These are phyloP conservation scores for Paracentrotus lividus DNA, from an alignment of 53 echinoderm and acorn worm genomes.

Conservation along the genomic window DNA sequence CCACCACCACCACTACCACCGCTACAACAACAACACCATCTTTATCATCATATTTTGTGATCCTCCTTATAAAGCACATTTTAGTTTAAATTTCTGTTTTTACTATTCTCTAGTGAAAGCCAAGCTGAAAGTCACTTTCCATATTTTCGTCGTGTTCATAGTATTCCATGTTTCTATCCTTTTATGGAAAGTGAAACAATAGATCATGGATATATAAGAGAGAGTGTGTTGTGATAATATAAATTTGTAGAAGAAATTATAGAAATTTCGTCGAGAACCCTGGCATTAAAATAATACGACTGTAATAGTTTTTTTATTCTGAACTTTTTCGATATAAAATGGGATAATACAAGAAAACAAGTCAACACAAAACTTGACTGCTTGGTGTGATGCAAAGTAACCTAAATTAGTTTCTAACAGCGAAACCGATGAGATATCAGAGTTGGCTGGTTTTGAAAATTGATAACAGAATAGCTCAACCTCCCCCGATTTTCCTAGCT, in stretches of 20 bases:
- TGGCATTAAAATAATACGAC: not conserved
- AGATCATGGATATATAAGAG: no score
- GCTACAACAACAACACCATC: not conserved
- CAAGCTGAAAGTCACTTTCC: not conserved
- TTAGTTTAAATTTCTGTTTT: not conserved
- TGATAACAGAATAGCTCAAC: constrained; percentile 42
- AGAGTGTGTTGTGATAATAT: not conserved
- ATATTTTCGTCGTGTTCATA: not conserved
- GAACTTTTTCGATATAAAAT: not conserved
- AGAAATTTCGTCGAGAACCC: not conserved
- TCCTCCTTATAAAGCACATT: not conserved
- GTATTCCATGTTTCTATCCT: not conserved
- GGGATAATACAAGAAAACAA: not conserved
- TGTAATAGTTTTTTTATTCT: not conserved
- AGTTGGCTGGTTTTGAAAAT: not conserved
- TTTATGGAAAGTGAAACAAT: not conserved
- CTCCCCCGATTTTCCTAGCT: not conserved
- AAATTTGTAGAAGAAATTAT: not conserved
- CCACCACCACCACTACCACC: not conserved
- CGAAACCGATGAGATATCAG: not conserved
- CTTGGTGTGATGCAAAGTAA: constrained; percentile 40
- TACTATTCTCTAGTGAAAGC: not conserved
- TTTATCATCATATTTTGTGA: not conserved
- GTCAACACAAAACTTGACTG: constrained; percentile 5
- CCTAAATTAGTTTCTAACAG: not conserved